Evolutionary conservation across 2,888 invertebrate genomes (phyloP), one percentile per base, ranked within the genome.

Genomic region (Drosophila tanythrix): DNA sequence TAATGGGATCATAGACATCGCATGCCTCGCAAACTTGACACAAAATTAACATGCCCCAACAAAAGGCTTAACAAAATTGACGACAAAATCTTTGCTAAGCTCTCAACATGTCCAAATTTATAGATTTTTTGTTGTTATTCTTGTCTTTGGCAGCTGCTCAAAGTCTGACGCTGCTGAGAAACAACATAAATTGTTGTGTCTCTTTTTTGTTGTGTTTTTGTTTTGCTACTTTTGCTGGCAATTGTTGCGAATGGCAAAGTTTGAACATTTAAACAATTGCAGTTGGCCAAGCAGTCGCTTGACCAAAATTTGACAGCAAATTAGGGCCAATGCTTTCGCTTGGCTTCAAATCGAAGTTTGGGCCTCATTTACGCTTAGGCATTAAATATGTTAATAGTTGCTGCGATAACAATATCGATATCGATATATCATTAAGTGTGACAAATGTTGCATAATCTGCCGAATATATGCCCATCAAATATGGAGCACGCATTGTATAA

Each of bases 401-500:
- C 21, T 4, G 1, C 52, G 21, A 33, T 33, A 33, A 15, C 52
- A 33, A 5, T 8, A 40, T 15, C 69, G 75, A 70, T 70, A 80
- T 71, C 86, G 83, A 85, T 85, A 79, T 64, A 87, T 81, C 75
- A 85, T 75, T 72, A 79, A 72, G 82, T 79, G 67, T 70, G 71
- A 68, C 55, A 38, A 63, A 48, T 38, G 51, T 71, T 72, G 77
- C 83, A 81, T 80, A 81, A 80, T 27, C 21, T 27, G 27, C 56
- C 27, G 29, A 57, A 70, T 15, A 15, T 15, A 46, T 63, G 66
- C 55, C 51, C 68, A 68, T 57, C 62, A 65, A 82, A 89, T 72
- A 67, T 82, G 86, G 90, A 85, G 79, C 82, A 83, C 73, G 63
- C 74, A 76, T 82, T 82, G 83, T 82, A 81, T 83, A 82, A 83